phyloP scores from a whole-genome alignment of 2,888 invertebrate genomes.

The Eupithecia centaureata region DNA sequence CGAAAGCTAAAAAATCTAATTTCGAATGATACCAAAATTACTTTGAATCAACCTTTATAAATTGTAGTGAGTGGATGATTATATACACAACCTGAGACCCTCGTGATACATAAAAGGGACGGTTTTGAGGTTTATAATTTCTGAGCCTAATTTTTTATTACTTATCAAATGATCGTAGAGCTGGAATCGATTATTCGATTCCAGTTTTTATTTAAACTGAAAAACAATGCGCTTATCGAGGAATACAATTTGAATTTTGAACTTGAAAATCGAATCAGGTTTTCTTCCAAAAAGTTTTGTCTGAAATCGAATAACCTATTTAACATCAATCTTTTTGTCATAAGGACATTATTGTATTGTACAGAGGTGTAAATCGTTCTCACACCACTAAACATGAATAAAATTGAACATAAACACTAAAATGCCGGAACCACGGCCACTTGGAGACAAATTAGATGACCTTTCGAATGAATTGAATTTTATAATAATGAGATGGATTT shows the following conservation, averaged over 20 bases:
- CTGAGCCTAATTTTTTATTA: slow-evolving; percentile 41
- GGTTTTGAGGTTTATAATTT: slow-evolving; percentile 38
- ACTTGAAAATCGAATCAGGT: neutral
- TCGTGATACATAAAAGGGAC: slow-evolving; percentile 41
- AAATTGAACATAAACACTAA: slow-evolving; percentile 49
- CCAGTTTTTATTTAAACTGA: slow-evolving; percentile 20
- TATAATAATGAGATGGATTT: slow-evolving; percentile 7
- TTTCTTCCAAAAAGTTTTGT: neutral
- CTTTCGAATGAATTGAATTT: slow-evolving; percentile 62
- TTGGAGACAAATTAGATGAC: slow-evolving; percentile 65
- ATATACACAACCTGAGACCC: slow-evolving; percentile 38
- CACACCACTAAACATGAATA: slow-evolving; percentile 60
- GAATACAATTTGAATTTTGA: neutral
- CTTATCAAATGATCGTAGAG: slow-evolving; percentile 36
- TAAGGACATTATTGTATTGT: neutral
- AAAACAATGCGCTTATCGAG: neutral
- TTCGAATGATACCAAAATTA: slow-evolving; percentile 45
- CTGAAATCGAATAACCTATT: neutral
- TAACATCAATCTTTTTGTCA: neutral
- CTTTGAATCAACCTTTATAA: slow-evolving; percentile 45
- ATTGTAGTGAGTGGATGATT: slow-evolving; percentile 48
- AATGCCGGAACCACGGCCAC: slow-evolving; percentile 73
- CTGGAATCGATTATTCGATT: slow-evolving; percentile 36
- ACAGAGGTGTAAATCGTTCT: slow-evolving; percentile 64
- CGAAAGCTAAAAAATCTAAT: slow-evolving; percentile 41